A percentile compares a stretch with the other conserved stretches of the same genome.
phyloP scores from a whole-genome alignment of 2,888 invertebrate species.

The Cantharis flavilabris region DNA sequence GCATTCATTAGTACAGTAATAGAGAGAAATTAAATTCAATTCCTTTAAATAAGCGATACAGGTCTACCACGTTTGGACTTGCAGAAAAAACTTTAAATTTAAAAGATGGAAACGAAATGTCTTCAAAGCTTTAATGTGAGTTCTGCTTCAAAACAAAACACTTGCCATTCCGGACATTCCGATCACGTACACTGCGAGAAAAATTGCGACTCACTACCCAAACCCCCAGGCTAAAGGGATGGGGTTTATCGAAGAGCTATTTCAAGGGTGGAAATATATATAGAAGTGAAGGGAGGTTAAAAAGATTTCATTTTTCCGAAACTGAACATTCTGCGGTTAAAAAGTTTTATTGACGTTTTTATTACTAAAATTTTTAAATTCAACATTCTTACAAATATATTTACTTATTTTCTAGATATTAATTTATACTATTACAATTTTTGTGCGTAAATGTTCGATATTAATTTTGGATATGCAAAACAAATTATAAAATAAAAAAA shows the following conservation, averaged over 20 bases:
- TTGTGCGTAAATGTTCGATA: background rate
- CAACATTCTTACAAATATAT: background rate
- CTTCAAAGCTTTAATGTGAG: conserved; percentile 37
- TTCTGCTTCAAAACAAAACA: conserved; percentile 52
- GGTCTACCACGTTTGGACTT: background rate
- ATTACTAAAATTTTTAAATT: conserved; percentile 46
- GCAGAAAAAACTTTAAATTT: conserved; percentile 23
- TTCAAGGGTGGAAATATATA: conserved; percentile 53
- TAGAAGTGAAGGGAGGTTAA: conserved; percentile 50
- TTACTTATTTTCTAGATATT: background rate
- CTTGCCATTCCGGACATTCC: conserved; percentile 48
- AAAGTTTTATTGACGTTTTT: conserved; percentile 52
- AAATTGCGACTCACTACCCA: conserved; percentile 56
- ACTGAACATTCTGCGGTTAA: conserved; percentile 54
- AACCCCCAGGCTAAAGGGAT: conserved; percentile 44
- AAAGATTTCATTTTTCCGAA: conserved; percentile 56
- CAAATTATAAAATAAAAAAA: too few species aligned
- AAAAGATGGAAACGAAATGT: conserved; percentile 28
- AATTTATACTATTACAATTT: background rate
- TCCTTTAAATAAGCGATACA: background rate
- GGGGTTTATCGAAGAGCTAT: conserved; percentile 53
- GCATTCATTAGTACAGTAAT: background rate
- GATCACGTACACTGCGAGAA: conserved; percentile 57
- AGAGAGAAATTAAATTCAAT: background rate
- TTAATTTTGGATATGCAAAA: too few species aligned